phyloP scores from a whole-genome alignment of 2,113 vertebrate species.

The Sisor rabdophorus region DNA sequence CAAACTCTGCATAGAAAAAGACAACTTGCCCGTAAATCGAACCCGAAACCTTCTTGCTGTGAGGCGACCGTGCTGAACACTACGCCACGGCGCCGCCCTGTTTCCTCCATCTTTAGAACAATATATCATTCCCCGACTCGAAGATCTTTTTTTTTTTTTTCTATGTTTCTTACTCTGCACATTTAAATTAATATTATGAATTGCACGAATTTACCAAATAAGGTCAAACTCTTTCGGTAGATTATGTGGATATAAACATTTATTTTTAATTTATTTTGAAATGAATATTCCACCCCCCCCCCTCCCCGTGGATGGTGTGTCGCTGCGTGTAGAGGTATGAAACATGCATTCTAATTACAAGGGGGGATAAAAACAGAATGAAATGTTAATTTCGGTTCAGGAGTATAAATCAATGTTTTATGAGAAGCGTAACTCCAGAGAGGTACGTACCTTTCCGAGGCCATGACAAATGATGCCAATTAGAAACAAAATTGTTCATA shows the following conservation, averaged over 20 bases:
- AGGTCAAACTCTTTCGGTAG: slow-evolving; percentile 34
- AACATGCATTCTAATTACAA: slow-evolving; percentile 72
- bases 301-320: not conserved
- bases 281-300: not conserved
- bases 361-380: slow-evolving; percentile 67
- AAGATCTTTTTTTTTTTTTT: not conserved
- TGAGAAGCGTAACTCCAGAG: slow-evolving; percentile 83
- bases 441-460: slow-evolving; percentile 95
- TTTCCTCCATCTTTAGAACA: too few species aligned
- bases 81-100: too few species aligned
- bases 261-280: slow-evolving; percentile 15
- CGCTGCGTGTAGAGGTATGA: slow-evolving; percentile 62
- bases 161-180: slow-evolving; percentile 16
- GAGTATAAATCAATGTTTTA: slow-evolving; percentile 93
- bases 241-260: slow-evolving; percentile 47
- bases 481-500: slow-evolving; percentile 98
- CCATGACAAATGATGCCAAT: slow-evolving; percentile 97
- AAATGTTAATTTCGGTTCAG: slow-evolving; percentile 79
- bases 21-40: too few species aligned
- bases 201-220: slow-evolving; percentile 46
- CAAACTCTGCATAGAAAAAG: too few species aligned
- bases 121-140: too few species aligned
- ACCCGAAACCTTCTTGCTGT: too few species aligned
- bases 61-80: too few species aligned
- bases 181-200: slow-evolving; percentile 47